phyloP scores from a whole-genome alignment of 1,140 invertebrate genomes.

The Drosophila mojavensis region DNA sequence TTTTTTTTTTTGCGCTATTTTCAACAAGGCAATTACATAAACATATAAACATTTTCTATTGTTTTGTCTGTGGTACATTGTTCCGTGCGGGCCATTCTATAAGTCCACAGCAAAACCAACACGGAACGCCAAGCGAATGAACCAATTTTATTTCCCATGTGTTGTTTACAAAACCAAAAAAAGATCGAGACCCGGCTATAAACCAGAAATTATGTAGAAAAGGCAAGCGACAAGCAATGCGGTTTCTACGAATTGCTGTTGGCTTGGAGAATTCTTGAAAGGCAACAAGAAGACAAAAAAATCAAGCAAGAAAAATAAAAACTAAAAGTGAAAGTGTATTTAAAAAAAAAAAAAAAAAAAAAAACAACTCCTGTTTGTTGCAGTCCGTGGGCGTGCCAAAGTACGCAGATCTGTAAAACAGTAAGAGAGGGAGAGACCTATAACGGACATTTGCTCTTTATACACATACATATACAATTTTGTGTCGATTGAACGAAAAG shows the following conservation, averaged over 20 bases:
- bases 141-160: constrained; percentile 26
- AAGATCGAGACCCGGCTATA: constrained; percentile 51
- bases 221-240: constrained; percentile 36
- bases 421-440: background rate
- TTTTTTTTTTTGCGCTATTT: constrained; percentile 60
- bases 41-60: constrained; percentile 34
- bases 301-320: constrained; percentile 18
- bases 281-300: constrained; percentile 21
- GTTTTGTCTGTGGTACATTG: constrained; percentile 9
- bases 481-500: constrained; percentile 66
- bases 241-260: constrained; percentile 52
- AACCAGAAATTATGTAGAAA: constrained; percentile 54
- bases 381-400: constrained; percentile 41
- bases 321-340: constrained; percentile 73
- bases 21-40: constrained; percentile 62
- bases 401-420: constrained; percentile 23
- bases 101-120: constrained; percentile 3
- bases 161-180: constrained; percentile 42
- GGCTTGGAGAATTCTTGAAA: constrained; percentile 56
- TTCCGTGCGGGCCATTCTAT: constrained; percentile 12
- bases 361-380: constrained; percentile 32
- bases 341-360: constrained; percentile 20
- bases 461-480: constrained; percentile 8
- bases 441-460: constrained; percentile 49
- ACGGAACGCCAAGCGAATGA: background rate